These are phyloP conservation scores for Elysia chlorotica DNA, from an alignment of 1,140 invertebrate species.

Conservation along the genomic window DNA sequence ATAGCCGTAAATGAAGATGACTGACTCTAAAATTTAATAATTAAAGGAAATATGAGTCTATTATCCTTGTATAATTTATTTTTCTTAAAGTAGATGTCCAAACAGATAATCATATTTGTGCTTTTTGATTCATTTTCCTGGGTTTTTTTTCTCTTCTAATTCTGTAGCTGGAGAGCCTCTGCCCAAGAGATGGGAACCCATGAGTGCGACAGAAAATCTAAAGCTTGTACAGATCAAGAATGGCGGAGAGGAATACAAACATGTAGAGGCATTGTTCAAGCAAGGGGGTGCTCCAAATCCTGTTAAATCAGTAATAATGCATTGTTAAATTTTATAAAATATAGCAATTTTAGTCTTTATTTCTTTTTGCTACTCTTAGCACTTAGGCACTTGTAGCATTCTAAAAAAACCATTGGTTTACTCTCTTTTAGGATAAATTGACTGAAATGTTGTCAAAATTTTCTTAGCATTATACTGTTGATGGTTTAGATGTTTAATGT, in stretches of 20 bases:
- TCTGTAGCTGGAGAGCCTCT: background rate
- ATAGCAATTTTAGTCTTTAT: too few species aligned
- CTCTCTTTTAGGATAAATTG: too few species aligned
- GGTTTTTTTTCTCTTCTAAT: background rate
- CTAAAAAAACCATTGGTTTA: too few species aligned
- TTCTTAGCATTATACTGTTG: too few species aligned
- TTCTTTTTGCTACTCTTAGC: too few species aligned
- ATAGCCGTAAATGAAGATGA: too few species aligned
- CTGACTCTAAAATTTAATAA: too few species aligned
- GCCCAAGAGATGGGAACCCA: background rate
- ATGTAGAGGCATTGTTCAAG: background rate
- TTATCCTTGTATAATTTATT: background rate
- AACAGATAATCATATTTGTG: too few species aligned
- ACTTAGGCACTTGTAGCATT: too few species aligned
- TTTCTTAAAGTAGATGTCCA: background rate
- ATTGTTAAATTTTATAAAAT: background rate
- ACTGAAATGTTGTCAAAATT: too few species aligned
- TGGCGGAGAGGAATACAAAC: background rate
- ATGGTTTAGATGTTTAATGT: too few species aligned
- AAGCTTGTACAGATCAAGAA: background rate
- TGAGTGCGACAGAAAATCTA: background rate
- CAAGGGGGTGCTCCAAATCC: background rate
- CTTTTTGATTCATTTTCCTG: background rate
- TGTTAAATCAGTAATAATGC: background rate
- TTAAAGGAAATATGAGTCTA: background rate